Percentiles rank a stretch among this genome's conserved stretches.
Conservation (phyloP, 2,797 vertebrate species). For the Epinephelus coioides region DNA sequence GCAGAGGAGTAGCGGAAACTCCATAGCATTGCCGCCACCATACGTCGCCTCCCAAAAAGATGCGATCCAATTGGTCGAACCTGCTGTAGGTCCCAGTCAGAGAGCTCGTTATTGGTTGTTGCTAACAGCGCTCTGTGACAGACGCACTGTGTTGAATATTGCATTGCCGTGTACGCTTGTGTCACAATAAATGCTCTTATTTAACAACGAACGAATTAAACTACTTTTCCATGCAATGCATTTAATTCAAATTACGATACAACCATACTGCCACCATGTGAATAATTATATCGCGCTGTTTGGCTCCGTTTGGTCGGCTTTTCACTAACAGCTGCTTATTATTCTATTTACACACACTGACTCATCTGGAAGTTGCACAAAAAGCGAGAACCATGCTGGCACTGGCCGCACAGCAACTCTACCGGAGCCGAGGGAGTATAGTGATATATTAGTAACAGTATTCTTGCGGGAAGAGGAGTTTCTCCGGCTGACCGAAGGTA, state of each 20-base stretch:
- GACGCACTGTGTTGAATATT: constrained; percentile 48
- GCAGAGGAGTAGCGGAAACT: constrained; percentile 80
- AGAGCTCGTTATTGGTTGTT: constrained; percentile 53
- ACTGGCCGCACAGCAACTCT: neutral
- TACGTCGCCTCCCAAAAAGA: constrained; percentile 56
- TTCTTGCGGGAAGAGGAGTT: neutral
- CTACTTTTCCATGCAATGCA: neutral
- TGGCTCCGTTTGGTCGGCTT: neutral
- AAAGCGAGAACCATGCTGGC: neutral
- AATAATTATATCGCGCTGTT: neutral
- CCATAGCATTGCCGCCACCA: constrained; percentile 85
- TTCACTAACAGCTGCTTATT: constrained; percentile 19
- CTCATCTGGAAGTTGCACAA: constrained; percentile 44
- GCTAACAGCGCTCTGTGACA: constrained; percentile 25
- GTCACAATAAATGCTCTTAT: neutral
- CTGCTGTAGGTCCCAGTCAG: constrained; percentile 27
- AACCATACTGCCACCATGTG: rapidly evolving
- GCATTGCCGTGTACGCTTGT: constrained; percentile 10
- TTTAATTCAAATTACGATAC: neutral
- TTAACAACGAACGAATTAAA: neutral
- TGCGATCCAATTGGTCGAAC: constrained; percentile 57
- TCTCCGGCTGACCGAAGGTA: constrained; percentile 1
- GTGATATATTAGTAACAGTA: neutral
- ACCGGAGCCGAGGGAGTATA: neutral
- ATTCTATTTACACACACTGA: constrained; percentile 45